Evolutionary conservation across 2,797 vertebrate species (phyloP), one percentile per base, ranked within the genome.

Genomic region (Myotis myotis): DNA sequence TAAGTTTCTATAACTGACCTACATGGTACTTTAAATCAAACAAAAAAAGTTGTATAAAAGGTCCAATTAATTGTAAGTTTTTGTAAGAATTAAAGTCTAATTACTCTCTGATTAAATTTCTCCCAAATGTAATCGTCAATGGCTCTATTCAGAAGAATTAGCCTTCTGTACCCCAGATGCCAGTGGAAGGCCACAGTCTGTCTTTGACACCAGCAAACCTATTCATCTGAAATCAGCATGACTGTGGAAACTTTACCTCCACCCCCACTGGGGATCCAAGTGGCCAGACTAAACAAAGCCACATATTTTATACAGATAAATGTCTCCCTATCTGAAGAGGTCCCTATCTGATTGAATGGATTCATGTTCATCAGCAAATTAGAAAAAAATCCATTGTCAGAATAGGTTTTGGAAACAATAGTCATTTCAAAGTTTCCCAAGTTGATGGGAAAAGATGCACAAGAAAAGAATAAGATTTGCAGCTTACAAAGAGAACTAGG

Each of bases 1-100:
- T 96, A 98, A 98, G 96, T 97, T 98, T 98, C 97, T 97, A 97
- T 97, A 98, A 97, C 86, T 86, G 97, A 96, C 97, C 96, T 97
- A 97, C 85, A 83, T 74, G 90, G 95, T 98, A 97, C 96, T 98
- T 98, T 97, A 97, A 98, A 97, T 97, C 96, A 98, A 97, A 97
- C 93, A 97, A 97, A 95, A 93, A 97, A 96, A 97, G 97, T 98
- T 96, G 92, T 89, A 89, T 97, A 96, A 98, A 97, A 98, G 98
- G 97, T 97, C 94, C 81, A 97, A 98, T 98, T 98, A 98, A 98
- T 80, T 96, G 88, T 95, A 97, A 98, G 91, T 98, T 98, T 98
- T 97, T 96, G 33, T 97, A 97, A 98, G 96, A 98, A 98, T 97
- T 97, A 97, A 95, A 97, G 92, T 87, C 96, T 98, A 97, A 97